A percentile compares a stretch with the other conserved stretches of the same genome.
Evolutionary conservation across 2,888 invertebrate genomes (phyloP).

Genomic region (Dicycla oo): DNA sequence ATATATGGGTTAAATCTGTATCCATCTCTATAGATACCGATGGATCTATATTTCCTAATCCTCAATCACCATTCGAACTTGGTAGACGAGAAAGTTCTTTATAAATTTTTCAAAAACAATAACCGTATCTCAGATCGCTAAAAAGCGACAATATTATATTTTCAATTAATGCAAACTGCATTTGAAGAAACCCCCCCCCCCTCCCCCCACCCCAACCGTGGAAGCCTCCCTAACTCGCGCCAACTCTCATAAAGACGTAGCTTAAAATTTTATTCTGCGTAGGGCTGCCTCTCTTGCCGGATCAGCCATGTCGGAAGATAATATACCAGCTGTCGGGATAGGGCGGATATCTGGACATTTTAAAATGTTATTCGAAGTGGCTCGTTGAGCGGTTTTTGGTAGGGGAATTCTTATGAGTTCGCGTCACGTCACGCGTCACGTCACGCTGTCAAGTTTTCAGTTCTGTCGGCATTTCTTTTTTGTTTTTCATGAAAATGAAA

Average conservation of each 20-base stretch:
- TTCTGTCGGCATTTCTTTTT: no score
- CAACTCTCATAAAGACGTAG: constrained; percentile 62
- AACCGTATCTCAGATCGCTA: constrained; percentile 60
- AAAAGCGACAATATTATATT: constrained; percentile 64
- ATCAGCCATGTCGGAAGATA: not conserved
- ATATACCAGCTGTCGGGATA: not conserved
- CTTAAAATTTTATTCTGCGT: constrained; percentile 58
- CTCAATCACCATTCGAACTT: not conserved
- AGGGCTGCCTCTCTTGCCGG: constrained; percentile 40
- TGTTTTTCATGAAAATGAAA: not conserved
- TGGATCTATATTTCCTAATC: not conserved
- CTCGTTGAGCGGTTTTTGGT: no score
- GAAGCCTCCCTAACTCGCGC: constrained; percentile 58
- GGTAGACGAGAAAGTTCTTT: constrained; percentile 9
- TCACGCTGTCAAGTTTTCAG: no score
- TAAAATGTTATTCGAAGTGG: not conserved
- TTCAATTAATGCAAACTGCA: constrained; percentile 67
- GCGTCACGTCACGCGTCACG: no score
- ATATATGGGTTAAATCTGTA: no score
- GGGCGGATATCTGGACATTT: not conserved
- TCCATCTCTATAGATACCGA: not conserved
- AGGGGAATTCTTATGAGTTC: no score
- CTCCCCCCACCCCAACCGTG: constrained; percentile 1
- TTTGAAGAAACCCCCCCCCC: constrained; percentile 52
- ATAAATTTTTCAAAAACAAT: constrained; percentile 53